Conservation (phyloP, 2,113 vertebrate genomes). For the Channa argus region DNA sequence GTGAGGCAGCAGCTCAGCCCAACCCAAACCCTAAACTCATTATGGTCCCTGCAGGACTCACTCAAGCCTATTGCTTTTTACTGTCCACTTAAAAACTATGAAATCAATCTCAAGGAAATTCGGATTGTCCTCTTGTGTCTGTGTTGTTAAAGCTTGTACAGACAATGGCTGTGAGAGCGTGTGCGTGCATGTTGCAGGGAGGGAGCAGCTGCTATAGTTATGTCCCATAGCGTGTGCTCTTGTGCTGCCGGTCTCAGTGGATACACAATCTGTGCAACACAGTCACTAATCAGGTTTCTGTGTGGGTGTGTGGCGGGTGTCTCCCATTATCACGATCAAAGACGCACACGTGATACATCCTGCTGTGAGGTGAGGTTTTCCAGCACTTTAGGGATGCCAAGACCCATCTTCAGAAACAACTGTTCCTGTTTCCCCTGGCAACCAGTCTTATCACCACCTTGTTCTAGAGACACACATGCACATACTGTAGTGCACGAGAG, state of each 20-base stretch:
- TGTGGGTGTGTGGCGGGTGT: constrained; percentile 5
- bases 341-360: constrained; percentile 22
- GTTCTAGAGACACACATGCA: constrained; percentile 20
- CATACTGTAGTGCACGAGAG: neutral
- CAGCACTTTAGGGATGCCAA: constrained; percentile 66
- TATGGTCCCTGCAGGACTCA: constrained; percentile 32
- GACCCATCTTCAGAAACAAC: constrained; percentile 70
- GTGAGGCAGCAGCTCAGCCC: constrained; percentile 65
- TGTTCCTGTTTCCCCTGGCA: constrained; percentile 71
- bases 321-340: constrained; percentile 13
- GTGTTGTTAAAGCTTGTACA: neutral
- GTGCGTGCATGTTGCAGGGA: constrained; percentile 7
- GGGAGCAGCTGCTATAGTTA: constrained; percentile 31
- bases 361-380: constrained; percentile 51
- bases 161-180: neutral
- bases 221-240: constrained; percentile 17
- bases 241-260: constrained; percentile 29
- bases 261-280: constrained; percentile 23
- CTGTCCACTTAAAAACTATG: constrained; percentile 19
- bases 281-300: neutral
- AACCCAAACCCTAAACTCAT: constrained; percentile 39
- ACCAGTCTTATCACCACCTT: constrained; percentile 65
- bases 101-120: constrained; percentile 31
- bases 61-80: constrained; percentile 32
- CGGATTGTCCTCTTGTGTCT: constrained; percentile 1